Percentiles rank a stretch among this genome's conserved stretches.
These are phyloP conservation scores for Capitulum mitella DNA, from an alignment of 2,888 invertebrate genomes.

Conservation along the genomic window DNA sequence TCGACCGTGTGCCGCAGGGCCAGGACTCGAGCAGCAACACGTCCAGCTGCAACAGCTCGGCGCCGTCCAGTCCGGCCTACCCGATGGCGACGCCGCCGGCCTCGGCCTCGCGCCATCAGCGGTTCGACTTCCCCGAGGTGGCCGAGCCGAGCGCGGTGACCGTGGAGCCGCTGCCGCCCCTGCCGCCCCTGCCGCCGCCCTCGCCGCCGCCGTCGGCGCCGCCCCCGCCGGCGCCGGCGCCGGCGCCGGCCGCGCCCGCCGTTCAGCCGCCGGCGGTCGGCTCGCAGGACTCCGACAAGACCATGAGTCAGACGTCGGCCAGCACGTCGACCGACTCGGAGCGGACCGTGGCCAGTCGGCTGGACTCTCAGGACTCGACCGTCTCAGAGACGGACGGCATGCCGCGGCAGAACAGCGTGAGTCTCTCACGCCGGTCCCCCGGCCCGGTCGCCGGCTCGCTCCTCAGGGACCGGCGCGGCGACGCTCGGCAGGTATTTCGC, in stretches of 20 bases:
- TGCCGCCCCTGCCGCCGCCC: neutral
- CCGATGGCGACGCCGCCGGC: slow-evolving; percentile 26
- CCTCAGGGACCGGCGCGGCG: too few relatives aligned
- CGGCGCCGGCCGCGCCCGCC: slow-evolving; percentile 36
- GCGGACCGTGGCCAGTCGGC: slow-evolving; percentile 56
- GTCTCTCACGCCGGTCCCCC: too few relatives aligned
- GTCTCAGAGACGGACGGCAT: slow-evolving; percentile 46
- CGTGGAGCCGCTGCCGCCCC: neutral
- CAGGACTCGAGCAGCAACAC: slow-evolving; percentile 87
- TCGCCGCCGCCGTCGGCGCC: slow-evolving; percentile 27
- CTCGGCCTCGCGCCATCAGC: neutral
- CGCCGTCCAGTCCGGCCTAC: slow-evolving; percentile 84
- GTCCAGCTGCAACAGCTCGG: slow-evolving; percentile 92
- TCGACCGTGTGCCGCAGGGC: slow-evolving; percentile 41
- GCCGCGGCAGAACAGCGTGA: slow-evolving; percentile 21
- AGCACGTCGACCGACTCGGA: slow-evolving; percentile 60
- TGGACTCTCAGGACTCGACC: slow-evolving; percentile 76
- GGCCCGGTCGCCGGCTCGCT: too few relatives aligned
- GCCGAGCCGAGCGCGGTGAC: neutral
- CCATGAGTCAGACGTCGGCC: slow-evolving; percentile 43
- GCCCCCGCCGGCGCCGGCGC: slow-evolving; percentile 27
- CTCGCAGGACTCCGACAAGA: slow-evolving; percentile 34
- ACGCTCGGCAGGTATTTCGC: too few relatives aligned
- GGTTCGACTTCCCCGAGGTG: slow-evolving; percentile 12
- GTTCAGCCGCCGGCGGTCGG: neutral